These are phyloP conservation scores for Hippasteria phrygiana DNA, from an alignment of 53 echinoderm and acorn worm genomes.

Conservation along the genomic window DNA sequence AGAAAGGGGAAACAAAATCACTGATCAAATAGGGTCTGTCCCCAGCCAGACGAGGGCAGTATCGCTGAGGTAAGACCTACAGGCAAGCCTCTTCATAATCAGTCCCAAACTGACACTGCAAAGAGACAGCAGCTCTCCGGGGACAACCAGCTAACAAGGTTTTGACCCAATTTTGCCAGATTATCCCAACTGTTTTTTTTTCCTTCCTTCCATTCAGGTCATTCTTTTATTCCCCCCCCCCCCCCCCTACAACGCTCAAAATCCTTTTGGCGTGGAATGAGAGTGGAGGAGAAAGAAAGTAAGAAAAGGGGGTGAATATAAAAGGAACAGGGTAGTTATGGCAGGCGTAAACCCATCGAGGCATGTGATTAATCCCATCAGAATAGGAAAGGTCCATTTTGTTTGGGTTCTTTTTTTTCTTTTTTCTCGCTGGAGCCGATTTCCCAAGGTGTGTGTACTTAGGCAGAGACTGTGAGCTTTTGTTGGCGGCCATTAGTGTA, in stretches of 20 bases:
- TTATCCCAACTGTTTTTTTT: constrained; percentile 56
- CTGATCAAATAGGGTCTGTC: too few species aligned
- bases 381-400: constrained; percentile 1
- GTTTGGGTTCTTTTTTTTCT: neutral
- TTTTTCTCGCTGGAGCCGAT: neutral
- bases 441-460: constrained; percentile 35
- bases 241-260: constrained; percentile 8
- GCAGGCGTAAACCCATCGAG: constrained; percentile 34
- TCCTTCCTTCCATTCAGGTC: constrained; percentile 24
- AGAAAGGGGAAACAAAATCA: too few species aligned
- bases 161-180: constrained; percentile 60
- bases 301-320: neutral
- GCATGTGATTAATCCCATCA: constrained; percentile 37
- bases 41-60: too few species aligned
- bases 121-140: constrained; percentile 7
- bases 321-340: constrained; percentile 17
- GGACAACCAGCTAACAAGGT: constrained; percentile 56
- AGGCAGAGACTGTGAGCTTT: neutral
- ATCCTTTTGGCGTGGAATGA: constrained; percentile 13
- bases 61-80: too few species aligned
- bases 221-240: neutral
- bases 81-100: neutral
- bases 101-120: too few species aligned
- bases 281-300: neutral
- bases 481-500: constrained; percentile 52